Evolutionary conservation across 2,113 vertebrate genomes (phyloP).

Genomic region (Eptesicus fuscus): DNA sequence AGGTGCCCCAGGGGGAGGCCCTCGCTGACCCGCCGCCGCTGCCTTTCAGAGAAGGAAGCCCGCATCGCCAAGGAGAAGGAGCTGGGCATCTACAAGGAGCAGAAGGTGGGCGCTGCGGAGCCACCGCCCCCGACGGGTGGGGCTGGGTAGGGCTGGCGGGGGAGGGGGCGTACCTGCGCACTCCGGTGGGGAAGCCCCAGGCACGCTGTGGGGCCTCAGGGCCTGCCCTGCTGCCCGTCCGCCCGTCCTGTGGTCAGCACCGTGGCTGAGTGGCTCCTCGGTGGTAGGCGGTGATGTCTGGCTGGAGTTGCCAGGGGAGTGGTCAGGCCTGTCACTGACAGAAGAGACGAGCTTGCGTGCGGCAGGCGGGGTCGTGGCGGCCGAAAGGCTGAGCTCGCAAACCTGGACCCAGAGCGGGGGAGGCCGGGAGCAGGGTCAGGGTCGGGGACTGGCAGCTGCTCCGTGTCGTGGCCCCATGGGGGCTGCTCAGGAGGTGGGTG

Average conservation of each 20-base stretch:
- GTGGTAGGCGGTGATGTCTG: background rate
- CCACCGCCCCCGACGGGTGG: background rate
- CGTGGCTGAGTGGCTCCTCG: background rate
- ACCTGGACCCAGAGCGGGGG: background rate
- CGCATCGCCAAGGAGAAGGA: constrained; percentile 96
- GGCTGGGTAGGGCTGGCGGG: background rate
- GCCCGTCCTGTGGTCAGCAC: background rate
- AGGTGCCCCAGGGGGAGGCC: fast-evolving
- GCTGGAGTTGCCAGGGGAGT: background rate
- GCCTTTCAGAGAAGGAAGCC: constrained; percentile 92
- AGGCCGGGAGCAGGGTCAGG: background rate
- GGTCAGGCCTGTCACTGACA: background rate
- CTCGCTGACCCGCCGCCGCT: constrained; percentile 57
- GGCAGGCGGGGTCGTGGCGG: background rate
- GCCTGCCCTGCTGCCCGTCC: background rate
- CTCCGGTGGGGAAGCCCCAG: background rate
- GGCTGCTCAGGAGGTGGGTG: background rate
- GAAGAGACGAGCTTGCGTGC: too few species aligned
- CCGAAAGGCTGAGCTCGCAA: background rate
- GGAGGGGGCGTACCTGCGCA: background rate
- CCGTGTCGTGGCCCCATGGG: background rate
- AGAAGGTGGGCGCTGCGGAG: constrained; percentile 84
- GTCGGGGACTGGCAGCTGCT: too few species aligned
- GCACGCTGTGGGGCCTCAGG: background rate
- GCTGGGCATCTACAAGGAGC: constrained; percentile 96